Percentiles rank a stretch among this genome's conserved stretches.
Evolutionary conservation across 2,797 vertebrate species (phyloP).

Genomic region (Allobates femoralis): DNA sequence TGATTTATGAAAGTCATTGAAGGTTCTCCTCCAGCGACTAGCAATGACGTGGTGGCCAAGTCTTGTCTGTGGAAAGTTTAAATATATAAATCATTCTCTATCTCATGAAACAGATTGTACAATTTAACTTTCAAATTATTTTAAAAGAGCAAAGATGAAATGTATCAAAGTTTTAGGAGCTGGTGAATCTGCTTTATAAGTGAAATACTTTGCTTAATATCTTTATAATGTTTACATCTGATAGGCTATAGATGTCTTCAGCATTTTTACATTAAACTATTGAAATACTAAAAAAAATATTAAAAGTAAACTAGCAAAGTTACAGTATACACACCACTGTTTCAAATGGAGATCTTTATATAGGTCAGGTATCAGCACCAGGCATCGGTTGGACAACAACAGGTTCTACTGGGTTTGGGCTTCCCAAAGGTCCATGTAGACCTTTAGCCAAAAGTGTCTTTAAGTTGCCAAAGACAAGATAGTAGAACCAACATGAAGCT

Average conservation of each 20-base stretch:
- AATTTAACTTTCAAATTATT: constrained; percentile 56
- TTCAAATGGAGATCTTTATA: not conserved
- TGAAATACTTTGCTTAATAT: constrained; percentile 18
- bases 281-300: not conserved
- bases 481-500: no score
- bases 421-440: no score
- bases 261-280: not conserved
- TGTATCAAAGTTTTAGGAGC: constrained; percentile 21
- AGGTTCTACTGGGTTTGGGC: no score
- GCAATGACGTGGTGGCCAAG: constrained; percentile 8
- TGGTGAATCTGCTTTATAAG: constrained; percentile 14
- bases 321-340: not conserved
- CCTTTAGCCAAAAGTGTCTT: no score
- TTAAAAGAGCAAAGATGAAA: constrained; percentile 30
- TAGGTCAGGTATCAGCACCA: not conserved
- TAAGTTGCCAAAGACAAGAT: no score
- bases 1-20: constrained; percentile 43
- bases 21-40: constrained; percentile 30
- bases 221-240: not conserved
- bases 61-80: constrained; percentile 26
- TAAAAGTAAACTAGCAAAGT: not conserved
- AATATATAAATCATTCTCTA: constrained; percentile 54
- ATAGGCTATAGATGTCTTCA: not conserved
- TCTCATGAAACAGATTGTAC: constrained; percentile 14
- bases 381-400: not conserved